Conservation (phyloP, 1,140 invertebrate genomes). For the Ylistrum balloti region DNA sequence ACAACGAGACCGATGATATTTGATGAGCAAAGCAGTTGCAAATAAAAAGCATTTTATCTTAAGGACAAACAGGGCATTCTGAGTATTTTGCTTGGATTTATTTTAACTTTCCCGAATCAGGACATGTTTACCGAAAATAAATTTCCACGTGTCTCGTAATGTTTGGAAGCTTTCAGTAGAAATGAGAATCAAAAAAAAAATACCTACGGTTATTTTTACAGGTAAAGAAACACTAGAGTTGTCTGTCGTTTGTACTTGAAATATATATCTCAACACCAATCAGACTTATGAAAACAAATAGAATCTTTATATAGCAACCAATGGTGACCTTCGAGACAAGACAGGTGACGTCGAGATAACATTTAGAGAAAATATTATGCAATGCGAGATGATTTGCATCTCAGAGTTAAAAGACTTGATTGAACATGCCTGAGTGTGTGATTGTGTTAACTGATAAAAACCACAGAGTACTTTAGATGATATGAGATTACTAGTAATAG, state of each 20-base stretch:
- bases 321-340: conserved; percentile 32
- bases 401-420: conserved; percentile 24
- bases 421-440: background rate
- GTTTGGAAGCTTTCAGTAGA: background rate
- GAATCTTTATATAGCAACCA: background rate
- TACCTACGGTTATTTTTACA: background rate
- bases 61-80: too few relatives aligned
- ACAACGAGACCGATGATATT: too few relatives aligned
- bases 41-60: too few relatives aligned
- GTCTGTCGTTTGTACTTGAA: background rate
- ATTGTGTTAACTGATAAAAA: background rate
- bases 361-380: background rate
- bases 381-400: background rate
- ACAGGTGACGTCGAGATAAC: background rate
- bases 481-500: background rate
- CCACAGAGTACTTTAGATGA: background rate
- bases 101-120: too few relatives aligned
- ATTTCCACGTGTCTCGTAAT: background rate
- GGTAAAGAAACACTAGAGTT: conserved; percentile 10
- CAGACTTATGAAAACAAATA: conserved; percentile 16
- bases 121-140: too few relatives aligned
- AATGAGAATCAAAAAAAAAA: background rate
- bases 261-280: background rate
- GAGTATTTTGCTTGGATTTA: too few relatives aligned
- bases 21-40: too few relatives aligned